A percentile compares a stretch with the other conserved stretches of the same genome.
Evolutionary conservation across 2,888 invertebrate genomes (phyloP).

Genomic region (Leucoma salicis): DNA sequence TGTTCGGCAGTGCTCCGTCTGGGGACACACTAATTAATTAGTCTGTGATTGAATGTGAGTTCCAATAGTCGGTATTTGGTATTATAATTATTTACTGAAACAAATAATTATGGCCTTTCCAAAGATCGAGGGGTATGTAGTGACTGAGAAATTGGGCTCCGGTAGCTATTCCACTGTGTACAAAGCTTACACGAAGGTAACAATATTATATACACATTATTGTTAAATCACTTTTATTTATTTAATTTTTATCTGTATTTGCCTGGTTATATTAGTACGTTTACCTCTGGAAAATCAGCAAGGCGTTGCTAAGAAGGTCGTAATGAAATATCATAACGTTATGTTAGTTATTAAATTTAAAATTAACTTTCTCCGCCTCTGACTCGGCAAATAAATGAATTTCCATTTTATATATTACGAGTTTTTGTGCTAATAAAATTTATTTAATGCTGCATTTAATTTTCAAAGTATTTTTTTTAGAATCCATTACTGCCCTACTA

Average conservation of each 20-base stretch:
- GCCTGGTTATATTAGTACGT: background rate
- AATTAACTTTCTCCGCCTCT: too few relatives aligned
- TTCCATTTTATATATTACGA: too few relatives aligned
- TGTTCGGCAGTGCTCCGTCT: background rate
- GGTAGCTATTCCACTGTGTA: conserved; percentile 94
- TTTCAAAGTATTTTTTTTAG: too few relatives aligned
- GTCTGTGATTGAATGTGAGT: too few relatives aligned
- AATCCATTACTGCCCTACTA: too few relatives aligned
- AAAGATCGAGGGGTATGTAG: conserved; percentile 85
- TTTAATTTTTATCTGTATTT: conserved; percentile 10
- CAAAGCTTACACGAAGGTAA: conserved; percentile 87
- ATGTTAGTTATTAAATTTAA: too few relatives aligned
- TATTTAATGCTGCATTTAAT: too few relatives aligned
- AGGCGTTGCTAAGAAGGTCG: background rate
- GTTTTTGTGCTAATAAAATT: too few relatives aligned
- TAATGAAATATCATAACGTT: background rate
- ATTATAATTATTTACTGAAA: background rate
- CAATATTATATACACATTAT: background rate
- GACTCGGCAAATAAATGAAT: too few relatives aligned
- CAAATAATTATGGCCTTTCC: conserved; percentile 71
- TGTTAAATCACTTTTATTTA: background rate
- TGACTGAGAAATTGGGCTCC: conserved; percentile 88
- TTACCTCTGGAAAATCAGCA: background rate
- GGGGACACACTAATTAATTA: too few relatives aligned
- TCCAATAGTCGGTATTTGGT: background rate